phyloP scores from a whole-genome alignment of 2,113 vertebrate genomes.

The Apus apus region DNA sequence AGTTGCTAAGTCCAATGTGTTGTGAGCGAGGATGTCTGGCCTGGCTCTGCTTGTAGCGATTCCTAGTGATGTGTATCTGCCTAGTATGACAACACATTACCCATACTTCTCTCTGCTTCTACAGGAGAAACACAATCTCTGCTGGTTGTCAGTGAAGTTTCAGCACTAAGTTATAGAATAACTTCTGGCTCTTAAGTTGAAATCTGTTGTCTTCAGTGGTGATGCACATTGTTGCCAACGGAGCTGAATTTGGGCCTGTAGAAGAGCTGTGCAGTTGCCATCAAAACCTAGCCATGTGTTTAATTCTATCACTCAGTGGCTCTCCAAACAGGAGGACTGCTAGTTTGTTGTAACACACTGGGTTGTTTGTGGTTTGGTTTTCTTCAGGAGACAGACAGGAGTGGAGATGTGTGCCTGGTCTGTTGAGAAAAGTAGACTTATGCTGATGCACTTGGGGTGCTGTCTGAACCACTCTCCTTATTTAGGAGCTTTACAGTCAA shows the following conservation, averaged over 20 bases:
- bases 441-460: background rate
- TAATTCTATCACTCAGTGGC: background rate
- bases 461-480: background rate
- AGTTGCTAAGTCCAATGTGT: background rate
- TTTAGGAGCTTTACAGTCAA: background rate
- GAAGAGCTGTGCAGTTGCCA: background rate
- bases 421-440: background rate
- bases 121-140: background rate
- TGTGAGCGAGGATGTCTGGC: background rate
- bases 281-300: background rate
- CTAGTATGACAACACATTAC: background rate
- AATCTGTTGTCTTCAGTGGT: background rate
- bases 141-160: background rate
- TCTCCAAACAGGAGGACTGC: background rate
- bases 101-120: background rate
- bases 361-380: background rate
- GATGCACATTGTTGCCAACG: accelerated
- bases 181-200: accelerated
- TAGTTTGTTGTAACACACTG: background rate
- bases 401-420: background rate
- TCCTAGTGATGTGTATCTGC: background rate
- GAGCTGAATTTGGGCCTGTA: background rate
- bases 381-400: background rate
- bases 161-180: background rate
- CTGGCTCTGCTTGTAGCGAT: background rate